Base-by-base conservation (phyloP, 2,113 vertebrate genomes). In the Potamarius usumacintae region DNA sequence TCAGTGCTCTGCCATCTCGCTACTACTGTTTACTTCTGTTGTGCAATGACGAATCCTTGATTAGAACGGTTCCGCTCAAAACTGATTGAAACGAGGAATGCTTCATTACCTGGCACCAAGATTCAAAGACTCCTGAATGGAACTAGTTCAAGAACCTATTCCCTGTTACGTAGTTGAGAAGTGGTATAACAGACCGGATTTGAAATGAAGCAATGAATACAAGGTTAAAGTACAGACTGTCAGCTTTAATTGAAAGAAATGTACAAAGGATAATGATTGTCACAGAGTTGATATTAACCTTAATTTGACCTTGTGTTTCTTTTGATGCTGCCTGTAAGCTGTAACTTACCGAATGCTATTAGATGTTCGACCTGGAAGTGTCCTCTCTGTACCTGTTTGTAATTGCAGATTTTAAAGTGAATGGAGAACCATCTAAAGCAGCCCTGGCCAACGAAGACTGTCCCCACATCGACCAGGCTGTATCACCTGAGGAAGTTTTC, bases 371-470 rank as follows among this genome's bases (percentile, higher is more conserved):
- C 27, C 50, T 55, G 48, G 85, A 72, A 82, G 62, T 88, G 60
- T 83, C 92, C 91, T 92, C 94, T 94, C 94, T 95, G 92, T 95
- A 94, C 96, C 92, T 96, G 94, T 97, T 95, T 96, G 93, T 96
- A 95, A 95, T 94, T 95, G 93, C 96, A 99, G 98, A 99, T 96
- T 97, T 97, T 95, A 99, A 99, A 96, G 96, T 98, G 94, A 99
- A 99, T 88, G 98, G 98, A 88, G 98, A 99, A 94, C 96, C 98
- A 92, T 97, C 97, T 92, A 98, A 98, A 90, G 98, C 98, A 89
- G 98, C 98, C 92, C 96, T 99, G 96, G 98, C 98, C 93, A 98
- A 99, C 78, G 98, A 99, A 97, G 98, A 99, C 94, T 99, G 98
- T 94, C 98, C 98, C 93, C 98, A 99, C 94, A 99, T 99, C 95